Base-by-base conservation (phyloP, 2,113 vertebrate genomes). In the Rhabdomys dilectus region DNA sequence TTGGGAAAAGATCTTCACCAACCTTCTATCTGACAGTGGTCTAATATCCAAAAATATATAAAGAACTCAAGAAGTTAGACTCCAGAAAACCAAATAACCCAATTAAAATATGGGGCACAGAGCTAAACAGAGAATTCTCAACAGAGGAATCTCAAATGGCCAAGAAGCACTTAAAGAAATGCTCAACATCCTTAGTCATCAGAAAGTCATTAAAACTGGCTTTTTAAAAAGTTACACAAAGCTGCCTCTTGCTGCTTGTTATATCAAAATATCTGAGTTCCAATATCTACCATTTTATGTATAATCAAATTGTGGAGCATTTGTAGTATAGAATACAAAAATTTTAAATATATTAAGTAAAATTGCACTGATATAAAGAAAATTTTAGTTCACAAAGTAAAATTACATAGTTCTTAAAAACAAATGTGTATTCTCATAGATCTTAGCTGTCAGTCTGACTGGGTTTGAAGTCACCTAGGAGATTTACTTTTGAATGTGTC, bases 381-480 rank as follows among this genome's bases (percentile, higher is more conserved):
- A n/a, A 13, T 53, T 80, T 56, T 81, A 75, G 45, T 82, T 90
- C 60, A 64, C 42, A 82, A 87, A 80, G 76, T 82, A 64, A 97
- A 94, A 89, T 45, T 42, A 22, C 13, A 36, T 42, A 70, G 21
- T 86, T 6, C 10, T 42, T 72, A 88, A 13, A 85, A 45, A 72
- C 22, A 91, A 85, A 53, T 39, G 6, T 12, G 39, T 7, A 39
- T 34, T 42, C 12, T 60, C 3, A 82, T 15, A 26, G 22, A 60
- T 60, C 36, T 82, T 82, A 26, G n/a, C 36, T 60, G n/a, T 29
- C 22, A 39, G 5, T 26, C 21, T 82, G 12, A 39, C 22, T n/a
- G 36, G 2, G n/a, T 39, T 60, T 60, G 21, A 58, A 60, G 29
- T 42, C 36, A 84, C n/a, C 36, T 84, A 8, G 51, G 5, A 60